Evolutionary conservation across 2,113 vertebrate species (phyloP).

Genomic region (Tonatia bakeri): DNA sequence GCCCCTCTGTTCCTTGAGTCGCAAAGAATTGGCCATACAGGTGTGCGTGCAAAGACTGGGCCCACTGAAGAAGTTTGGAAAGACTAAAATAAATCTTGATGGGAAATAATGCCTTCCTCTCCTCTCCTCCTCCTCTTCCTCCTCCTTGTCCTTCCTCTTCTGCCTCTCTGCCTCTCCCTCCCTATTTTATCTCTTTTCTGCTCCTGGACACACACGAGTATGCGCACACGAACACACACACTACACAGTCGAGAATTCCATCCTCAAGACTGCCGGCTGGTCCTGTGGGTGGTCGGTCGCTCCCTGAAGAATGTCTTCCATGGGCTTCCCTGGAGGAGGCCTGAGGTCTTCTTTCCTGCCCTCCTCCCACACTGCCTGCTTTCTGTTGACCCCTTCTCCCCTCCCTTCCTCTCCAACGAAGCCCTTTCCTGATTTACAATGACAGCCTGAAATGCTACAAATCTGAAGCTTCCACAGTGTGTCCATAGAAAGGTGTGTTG

Average conservation of each 20-base stretch:
- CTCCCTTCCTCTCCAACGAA: not conserved
- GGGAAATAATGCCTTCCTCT: not conserved
- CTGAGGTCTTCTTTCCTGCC: not conserved
- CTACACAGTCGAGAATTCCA: conserved; percentile 35
- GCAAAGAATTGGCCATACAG: not conserved
- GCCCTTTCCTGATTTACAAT: conserved; percentile 18
- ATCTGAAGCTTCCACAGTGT: not conserved
- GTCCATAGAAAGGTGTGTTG: not conserved
- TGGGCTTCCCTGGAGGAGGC: not conserved
- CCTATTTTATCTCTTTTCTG: not conserved
- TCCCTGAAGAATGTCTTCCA: conserved; percentile 45
- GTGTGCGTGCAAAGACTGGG: conserved; percentile 5
- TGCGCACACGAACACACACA: not conserved
- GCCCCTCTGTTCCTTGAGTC: not conserved
- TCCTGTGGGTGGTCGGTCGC: conserved; percentile 72
- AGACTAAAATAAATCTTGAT: not conserved
- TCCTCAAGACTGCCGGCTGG: conserved; percentile 41
- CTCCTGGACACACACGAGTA: not conserved
- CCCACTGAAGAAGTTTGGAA: not conserved
- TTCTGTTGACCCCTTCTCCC: not conserved
- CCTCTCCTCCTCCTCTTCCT: accelerated
- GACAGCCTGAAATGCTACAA: conserved; percentile 10
- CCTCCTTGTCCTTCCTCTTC: accelerated
- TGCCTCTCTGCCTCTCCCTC: not conserved
- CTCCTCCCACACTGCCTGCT: not conserved